A percentile compares a stretch with the other conserved stretches of the same genome.
These are phyloP conservation scores for Clepsis dumicolana DNA, from an alignment of 2,888 invertebrate genomes.

Conservation along the genomic window DNA sequence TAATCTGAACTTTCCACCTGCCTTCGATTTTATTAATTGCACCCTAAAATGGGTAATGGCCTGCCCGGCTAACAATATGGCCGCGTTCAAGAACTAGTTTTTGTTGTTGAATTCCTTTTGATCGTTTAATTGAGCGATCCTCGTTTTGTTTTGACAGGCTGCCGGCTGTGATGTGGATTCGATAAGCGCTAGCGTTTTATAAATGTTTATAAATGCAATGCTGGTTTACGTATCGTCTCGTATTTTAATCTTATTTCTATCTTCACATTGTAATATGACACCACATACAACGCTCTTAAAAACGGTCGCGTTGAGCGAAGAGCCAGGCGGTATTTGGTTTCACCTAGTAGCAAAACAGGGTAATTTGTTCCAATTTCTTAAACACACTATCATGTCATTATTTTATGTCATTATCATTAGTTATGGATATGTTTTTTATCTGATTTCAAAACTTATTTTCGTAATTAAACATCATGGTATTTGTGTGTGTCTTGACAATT, in stretches of 20 bases:
- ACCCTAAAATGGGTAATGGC: constrained; percentile 59
- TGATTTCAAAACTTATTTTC: neutral
- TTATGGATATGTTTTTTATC: neutral
- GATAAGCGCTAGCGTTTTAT: neutral
- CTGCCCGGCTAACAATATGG: constrained; percentile 58
- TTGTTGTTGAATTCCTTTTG: constrained; percentile 52
- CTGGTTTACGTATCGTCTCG: too few species aligned
- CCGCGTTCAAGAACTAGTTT: constrained; percentile 53
- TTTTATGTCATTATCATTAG: neutral
- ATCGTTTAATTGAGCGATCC: constrained; percentile 58
- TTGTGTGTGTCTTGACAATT: constrained; percentile 4
- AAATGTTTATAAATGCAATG: neutral
- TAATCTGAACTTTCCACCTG: constrained; percentile 70
- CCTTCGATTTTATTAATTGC: constrained; percentile 66
- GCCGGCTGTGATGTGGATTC: constrained; percentile 8
- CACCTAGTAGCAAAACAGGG: neutral
- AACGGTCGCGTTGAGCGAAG: neutral
- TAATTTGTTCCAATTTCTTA: neutral
- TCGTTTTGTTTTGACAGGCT: constrained; percentile 31
- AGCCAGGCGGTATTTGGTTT: neutral
- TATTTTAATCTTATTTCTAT: too few species aligned
- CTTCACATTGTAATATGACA: too few species aligned
- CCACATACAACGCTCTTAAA: too few species aligned
- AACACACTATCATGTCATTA: too few species aligned
- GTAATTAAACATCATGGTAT: neutral